These are phyloP conservation scores for Rutilus rutilus DNA, from an alignment of 2,113 vertebrate genomes.

Conservation along the genomic window DNA sequence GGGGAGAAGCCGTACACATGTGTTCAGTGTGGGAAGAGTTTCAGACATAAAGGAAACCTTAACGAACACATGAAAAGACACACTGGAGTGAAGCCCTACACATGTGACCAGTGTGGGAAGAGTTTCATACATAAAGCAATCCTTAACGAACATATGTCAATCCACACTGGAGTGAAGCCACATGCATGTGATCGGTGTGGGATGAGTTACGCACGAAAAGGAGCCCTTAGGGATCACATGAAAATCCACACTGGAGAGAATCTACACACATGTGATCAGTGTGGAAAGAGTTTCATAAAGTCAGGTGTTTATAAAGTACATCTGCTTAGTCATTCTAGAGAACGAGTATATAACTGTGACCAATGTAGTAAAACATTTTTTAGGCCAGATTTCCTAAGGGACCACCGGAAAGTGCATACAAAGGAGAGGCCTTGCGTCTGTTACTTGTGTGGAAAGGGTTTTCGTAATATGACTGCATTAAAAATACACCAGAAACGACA, in stretches of 20 bases:
- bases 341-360: not conserved
- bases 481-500: not conserved
- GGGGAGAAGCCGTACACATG: not conserved
- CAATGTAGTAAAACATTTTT: not conserved
- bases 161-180: not conserved
- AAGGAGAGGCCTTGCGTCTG: not conserved
- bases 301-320: not conserved
- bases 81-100: not conserved
- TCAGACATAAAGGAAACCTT: not conserved
- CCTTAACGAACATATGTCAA: conserved; percentile 1
- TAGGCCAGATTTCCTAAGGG: not conserved
- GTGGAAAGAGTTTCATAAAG: not conserved
- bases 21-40: not conserved
- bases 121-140: not conserved
- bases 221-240: conserved; percentile 2
- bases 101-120: not conserved
- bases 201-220: not conserved
- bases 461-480: not conserved
- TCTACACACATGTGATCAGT: not conserved
- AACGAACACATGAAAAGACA: not conserved
- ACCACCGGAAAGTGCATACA: not conserved
- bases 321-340: conserved; percentile 4
- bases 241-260: not conserved
- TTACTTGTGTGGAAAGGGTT: not conserved
- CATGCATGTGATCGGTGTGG: not conserved